phyloP scores from a whole-genome alignment of 1,140 invertebrate species.

The Campoletis sonorensis region DNA sequence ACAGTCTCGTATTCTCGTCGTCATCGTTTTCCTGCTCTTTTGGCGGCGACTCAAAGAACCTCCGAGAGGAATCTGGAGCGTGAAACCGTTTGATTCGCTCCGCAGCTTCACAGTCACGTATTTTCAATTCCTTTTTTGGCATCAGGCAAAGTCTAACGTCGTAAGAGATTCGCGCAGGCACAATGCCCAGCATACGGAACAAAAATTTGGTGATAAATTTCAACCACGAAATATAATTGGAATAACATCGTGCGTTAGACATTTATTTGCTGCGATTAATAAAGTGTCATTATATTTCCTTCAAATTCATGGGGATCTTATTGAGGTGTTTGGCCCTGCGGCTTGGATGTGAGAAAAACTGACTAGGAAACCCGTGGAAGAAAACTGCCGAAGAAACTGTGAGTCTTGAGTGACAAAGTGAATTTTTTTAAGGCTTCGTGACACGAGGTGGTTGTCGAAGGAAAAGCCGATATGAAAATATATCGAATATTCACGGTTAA shows the following conservation, averaged over 20 bases:
- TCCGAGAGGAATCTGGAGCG: slow-evolving; percentile 59
- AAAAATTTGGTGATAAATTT: no score
- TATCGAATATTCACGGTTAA: slow-evolving; percentile 37
- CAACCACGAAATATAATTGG: no score
- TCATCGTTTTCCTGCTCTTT: slow-evolving; percentile 49
- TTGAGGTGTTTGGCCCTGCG: no score
- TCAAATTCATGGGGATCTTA: no score
- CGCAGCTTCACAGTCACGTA: slow-evolving; percentile 57
- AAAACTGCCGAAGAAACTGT: no score
- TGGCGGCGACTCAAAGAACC: slow-evolving; percentile 28
- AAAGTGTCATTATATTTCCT: no score
- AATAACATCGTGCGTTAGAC: no score
- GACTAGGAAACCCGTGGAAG: no score
- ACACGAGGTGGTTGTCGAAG: background rate
- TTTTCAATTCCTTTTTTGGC: slow-evolving; percentile 28
- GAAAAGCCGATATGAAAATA: background rate
- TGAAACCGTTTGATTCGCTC: slow-evolving; percentile 65
- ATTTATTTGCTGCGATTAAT: no score
- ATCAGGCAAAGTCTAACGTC: background rate
- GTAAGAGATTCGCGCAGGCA: background rate
- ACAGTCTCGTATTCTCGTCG: slow-evolving; percentile 36
- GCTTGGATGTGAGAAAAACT: no score
- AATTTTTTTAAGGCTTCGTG: background rate
- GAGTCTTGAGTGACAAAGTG: background rate
- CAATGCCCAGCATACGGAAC: background rate